Evolutionary conservation across 2,797 vertebrate genomes (phyloP), one percentile per base, ranked within the genome.

Genomic region (Tadarida brasiliensis): DNA sequence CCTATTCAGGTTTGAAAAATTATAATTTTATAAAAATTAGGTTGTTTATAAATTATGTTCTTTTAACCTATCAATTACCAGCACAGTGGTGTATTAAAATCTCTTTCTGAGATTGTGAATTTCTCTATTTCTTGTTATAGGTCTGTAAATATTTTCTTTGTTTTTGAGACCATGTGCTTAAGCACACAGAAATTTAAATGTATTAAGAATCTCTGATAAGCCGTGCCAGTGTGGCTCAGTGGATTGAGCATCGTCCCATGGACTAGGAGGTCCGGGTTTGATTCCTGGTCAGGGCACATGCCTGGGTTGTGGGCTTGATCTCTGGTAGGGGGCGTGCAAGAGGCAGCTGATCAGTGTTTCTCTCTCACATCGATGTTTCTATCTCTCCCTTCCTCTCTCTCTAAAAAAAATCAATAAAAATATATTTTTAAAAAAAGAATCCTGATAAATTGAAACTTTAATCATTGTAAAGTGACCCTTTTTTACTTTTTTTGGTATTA

Each of bases 1-100:
- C 68, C 16, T 44, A 70, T 59, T 84, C 39, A n/a, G 5, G n/a
- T 63, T 70, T 68, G 26, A 39, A 59, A 71, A 78, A 57, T 57
- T 65, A 22, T 26, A 54, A 51, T 77, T 91, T 87, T 83, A 61
- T 83, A 94, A 56, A 94, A 94, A 49, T 71, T 78, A 65, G 56
- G 39, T 57, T 91, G 30, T 35, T 65, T 51, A 35, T 57, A 88
- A 91, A 71, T 65, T 47, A 87, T 65, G 6, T 78, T 57, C 19
- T 51, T 94, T 77, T 47, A 83, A 35, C 17, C 5, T 71, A 70
- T 71, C 17, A 63, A 51, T 94, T 73, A 82, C 47, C 67, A 89
- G 68, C 17, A 80, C n/a, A 65, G 22, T 71, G 3, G 4, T 33
- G 12, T 70, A 74, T 61, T 74, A 56, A 94, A 86, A 86, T 77